Conservation (phyloP, 2,888 invertebrate species). For the Ormyrus labotus region DNA sequence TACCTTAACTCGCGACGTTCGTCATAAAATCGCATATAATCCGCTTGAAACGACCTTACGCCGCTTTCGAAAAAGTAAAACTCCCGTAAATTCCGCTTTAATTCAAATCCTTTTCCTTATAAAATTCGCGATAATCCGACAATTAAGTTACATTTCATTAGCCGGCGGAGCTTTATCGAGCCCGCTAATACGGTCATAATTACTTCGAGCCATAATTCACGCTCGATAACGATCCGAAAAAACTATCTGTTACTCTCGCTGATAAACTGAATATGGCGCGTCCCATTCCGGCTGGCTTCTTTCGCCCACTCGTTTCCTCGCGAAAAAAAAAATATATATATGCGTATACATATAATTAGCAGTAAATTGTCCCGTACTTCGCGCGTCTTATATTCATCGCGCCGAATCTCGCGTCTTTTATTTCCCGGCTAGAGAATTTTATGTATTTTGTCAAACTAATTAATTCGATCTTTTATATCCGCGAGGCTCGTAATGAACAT, state of each 20-base stretch:
- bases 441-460: constrained; percentile 13
- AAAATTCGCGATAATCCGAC: constrained; percentile 48
- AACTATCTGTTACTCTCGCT: constrained; percentile 47
- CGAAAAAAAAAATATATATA: neutral
- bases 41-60: constrained; percentile 3
- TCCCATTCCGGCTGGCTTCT: neutral
- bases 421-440: neutral
- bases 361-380: constrained; percentile 54
- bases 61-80: constrained; percentile 2
- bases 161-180: constrained; percentile 24
- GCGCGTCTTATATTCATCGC: neutral
- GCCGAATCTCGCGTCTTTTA: constrained; percentile 39
- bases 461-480: constrained; percentile 24
- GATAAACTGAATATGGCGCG: constrained; percentile 42
- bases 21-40: constrained; percentile 26
- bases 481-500: neutral
- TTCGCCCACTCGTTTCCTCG: constrained; percentile 44
- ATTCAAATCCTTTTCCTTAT: constrained; percentile 34
- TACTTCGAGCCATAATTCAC: constrained; percentile 42
- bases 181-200: constrained; percentile 38
- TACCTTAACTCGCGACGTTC: neutral
- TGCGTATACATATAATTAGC: constrained; percentile 55
- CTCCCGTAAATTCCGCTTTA: constrained; percentile 25
- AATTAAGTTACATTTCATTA: constrained; percentile 57
- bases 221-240: constrained; percentile 43